phyloP scores from a whole-genome alignment of 2,888 invertebrate genomes.

The Gortyna flavago region DNA sequence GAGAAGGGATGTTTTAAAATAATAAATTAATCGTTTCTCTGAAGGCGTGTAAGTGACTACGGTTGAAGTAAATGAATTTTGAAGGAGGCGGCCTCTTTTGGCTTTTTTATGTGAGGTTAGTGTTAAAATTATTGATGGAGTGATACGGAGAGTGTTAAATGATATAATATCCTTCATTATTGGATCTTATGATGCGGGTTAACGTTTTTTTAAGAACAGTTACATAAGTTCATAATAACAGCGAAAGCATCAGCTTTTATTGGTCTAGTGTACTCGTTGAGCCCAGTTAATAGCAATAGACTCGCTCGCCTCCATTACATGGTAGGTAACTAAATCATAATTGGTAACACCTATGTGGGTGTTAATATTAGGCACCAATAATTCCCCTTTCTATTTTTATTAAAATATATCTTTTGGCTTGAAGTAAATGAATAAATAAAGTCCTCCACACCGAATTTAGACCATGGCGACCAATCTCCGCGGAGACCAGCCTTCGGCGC shows the following conservation, averaged over 20 bases:
- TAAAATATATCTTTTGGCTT: too few relatives aligned
- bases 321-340: not conserved
- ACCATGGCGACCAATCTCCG: too few relatives aligned
- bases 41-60: slow-evolving; percentile 79
- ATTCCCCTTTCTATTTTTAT: not conserved
- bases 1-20: slow-evolving; percentile 86
- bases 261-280: not conserved
- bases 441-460: too few relatives aligned
- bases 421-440: too few relatives aligned
- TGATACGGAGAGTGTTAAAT: slow-evolving; percentile 51
- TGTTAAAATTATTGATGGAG: slow-evolving; percentile 68
- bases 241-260: not conserved
- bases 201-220: not conserved
- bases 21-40: slow-evolving; percentile 89
- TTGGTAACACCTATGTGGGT: not conserved
- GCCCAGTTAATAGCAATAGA: not conserved
- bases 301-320: not conserved
- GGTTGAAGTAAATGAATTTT: slow-evolving; percentile 81
- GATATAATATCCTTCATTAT: slow-evolving; percentile 26
- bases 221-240: not conserved
- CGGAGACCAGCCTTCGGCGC: too few relatives aligned
- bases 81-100: slow-evolving; percentile 62
- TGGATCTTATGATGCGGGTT: not conserved
- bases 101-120: slow-evolving; percentile 45
- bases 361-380: not conserved